These are phyloP conservation scores for Enteromius afrohamiltoni DNA, from an alignment of 2,797 vertebrate genomes.

Conservation along the genomic window DNA sequence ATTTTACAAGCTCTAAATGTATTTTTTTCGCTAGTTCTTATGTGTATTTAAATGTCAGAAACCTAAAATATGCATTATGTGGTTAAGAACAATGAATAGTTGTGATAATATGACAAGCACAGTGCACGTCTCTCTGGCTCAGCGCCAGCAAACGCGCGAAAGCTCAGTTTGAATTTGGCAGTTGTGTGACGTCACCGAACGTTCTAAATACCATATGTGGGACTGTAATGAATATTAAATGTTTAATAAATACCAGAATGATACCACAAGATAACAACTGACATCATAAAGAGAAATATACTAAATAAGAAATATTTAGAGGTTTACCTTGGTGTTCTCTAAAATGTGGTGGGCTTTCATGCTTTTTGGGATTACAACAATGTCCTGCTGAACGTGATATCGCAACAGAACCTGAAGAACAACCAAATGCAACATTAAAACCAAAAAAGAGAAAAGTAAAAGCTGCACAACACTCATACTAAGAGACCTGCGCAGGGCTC, in stretches of 20 bases:
- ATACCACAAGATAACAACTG: neutral
- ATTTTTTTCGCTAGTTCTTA: no score
- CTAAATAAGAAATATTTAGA: neutral
- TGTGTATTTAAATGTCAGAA: no score
- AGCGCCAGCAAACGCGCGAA: no score
- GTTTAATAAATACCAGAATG: neutral
- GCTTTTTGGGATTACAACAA: conserved; percentile 79
- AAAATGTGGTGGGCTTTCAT: conserved; percentile 78
- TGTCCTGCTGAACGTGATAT: conserved; percentile 77
- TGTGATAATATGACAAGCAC: no score
- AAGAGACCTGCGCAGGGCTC: conserved; percentile 75
- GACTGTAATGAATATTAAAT: no score
- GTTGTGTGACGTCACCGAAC: no score
- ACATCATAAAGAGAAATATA: neutral
- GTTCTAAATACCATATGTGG: no score
- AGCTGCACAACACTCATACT: neutral
- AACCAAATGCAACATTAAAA: neutral
- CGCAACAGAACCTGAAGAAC: conserved; percentile 73
- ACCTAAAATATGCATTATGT: no score
- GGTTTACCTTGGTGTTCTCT: conserved; percentile 80
- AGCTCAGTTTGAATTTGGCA: no score
- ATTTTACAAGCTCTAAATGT: no score
- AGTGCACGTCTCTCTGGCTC: no score
- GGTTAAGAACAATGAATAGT: no score
- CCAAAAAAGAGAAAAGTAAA: neutral